Evolutionary conservation across 2,797 vertebrate genomes (phyloP).

Genomic region (Lepilemur ruficaudatus): DNA sequence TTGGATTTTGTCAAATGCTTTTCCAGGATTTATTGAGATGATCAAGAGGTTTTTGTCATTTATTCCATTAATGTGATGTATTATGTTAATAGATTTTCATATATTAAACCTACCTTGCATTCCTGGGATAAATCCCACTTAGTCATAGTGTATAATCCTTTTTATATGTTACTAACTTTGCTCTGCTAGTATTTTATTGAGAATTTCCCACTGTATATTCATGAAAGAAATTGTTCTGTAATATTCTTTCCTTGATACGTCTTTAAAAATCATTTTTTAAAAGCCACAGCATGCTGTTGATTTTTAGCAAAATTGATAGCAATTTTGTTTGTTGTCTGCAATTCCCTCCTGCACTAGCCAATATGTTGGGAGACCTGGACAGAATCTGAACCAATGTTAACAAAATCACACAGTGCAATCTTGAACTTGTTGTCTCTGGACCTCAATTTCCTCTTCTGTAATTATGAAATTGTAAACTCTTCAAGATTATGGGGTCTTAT

Average conservation of each 20-base stretch:
- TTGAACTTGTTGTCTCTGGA: neutral
- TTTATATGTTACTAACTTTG: neutral
- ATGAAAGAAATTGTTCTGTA: neutral
- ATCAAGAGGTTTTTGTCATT: neutral
- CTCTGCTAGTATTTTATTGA: constrained; percentile 29
- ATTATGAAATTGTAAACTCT: neutral
- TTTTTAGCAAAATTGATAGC: no score
- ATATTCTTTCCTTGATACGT: constrained; percentile 22
- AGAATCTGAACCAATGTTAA: neutral
- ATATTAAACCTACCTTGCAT: constrained; percentile 37
- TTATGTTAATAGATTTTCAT: constrained; percentile 31
- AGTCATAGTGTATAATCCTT: neutral
- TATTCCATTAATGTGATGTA: neutral
- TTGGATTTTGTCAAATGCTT: constrained; percentile 16
- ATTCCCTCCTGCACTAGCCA: neutral
- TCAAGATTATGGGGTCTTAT: neutral
- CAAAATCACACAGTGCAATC: neutral
- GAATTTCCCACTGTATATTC: neutral
- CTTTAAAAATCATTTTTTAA: neutral
- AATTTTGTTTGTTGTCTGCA: neutral
- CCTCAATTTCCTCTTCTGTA: neutral
- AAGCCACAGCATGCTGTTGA: neutral
- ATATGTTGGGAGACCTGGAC: neutral
- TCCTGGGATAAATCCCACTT: constrained; percentile 2
- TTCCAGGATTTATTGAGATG: neutral